These are phyloP conservation scores for Pantherophis guttatus DNA, from an alignment of 2,113 vertebrate genomes.

Conservation along the genomic window DNA sequence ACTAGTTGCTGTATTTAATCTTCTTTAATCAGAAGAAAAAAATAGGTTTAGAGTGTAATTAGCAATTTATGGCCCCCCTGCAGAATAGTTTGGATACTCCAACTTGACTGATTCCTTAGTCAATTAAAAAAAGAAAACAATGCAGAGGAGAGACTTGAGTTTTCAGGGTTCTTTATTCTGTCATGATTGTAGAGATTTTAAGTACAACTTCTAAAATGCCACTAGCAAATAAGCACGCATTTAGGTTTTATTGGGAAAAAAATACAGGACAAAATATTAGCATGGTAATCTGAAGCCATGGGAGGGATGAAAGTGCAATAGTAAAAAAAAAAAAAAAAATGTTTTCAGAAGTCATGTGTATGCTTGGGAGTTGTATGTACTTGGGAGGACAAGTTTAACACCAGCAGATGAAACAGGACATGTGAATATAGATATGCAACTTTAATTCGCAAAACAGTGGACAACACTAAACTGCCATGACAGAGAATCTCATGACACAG, in stretches of 20 bases:
- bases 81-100: background rate
- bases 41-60: background rate
- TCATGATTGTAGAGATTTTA: background rate
- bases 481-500: too few species aligned
- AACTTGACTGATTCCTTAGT: background rate
- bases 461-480: background rate
- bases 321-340: background rate
- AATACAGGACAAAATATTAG: background rate
- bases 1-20: background rate
- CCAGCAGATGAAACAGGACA: background rate
- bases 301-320: background rate
- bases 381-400: background rate
- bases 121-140: background rate
- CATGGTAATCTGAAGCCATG: background rate
- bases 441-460: background rate
- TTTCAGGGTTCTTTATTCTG: background rate
- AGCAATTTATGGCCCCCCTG: background rate
- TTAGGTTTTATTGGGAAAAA: background rate
- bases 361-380: background rate
- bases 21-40: background rate
- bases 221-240: background rate
- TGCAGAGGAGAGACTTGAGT: background rate
- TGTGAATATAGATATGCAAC: background rate
- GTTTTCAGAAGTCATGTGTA: background rate
- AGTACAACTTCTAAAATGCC: background rate